These are phyloP conservation scores for Leucoraja erinaceus DNA, from an alignment of 2,113 vertebrate species.

Conservation along the genomic window DNA sequence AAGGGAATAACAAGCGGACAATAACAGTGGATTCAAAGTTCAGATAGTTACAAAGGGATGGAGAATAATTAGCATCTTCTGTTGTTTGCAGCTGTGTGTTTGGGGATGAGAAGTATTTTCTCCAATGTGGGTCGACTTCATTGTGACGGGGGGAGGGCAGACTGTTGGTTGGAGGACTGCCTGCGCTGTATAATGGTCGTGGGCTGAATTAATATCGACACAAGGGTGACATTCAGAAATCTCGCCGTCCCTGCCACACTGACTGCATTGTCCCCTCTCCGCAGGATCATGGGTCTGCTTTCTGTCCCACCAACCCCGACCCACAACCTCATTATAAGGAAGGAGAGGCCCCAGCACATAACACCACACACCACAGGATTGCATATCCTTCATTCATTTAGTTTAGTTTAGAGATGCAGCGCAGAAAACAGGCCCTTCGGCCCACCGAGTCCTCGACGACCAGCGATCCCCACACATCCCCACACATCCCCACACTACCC, in stretches of 20 bases:
- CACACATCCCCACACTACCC: too few species aligned
- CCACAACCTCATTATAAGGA: too few species aligned
- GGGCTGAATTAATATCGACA: neutral
- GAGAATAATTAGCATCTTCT: constrained; percentile 20
- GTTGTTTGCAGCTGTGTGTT: neutral
- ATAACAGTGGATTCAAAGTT: constrained; percentile 6
- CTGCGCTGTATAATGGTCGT: too few species aligned
- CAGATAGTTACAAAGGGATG: neutral
- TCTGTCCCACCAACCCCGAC: neutral
- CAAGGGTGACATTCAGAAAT: neutral
- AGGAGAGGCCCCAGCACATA: too few species aligned
- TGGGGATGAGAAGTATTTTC: neutral
- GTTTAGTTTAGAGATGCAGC: too few species aligned
- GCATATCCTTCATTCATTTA: too few species aligned
- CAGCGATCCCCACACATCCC: too few species aligned
- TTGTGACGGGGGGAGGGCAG: neutral
- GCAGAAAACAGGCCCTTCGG: too few species aligned
- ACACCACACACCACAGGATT: too few species aligned
- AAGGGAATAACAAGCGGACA: neutral
- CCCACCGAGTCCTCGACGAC: too few species aligned
- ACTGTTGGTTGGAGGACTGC: neutral
- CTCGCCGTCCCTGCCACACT: neutral
- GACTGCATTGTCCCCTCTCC: neutral
- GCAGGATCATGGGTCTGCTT: neutral
- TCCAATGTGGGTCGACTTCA: too few species aligned